A percentile compares a stretch with the other conserved stretches of the same genome.
phyloP scores from a whole-genome alignment of 2,888 invertebrate genomes.

The Hypsopygia costalis region DNA sequence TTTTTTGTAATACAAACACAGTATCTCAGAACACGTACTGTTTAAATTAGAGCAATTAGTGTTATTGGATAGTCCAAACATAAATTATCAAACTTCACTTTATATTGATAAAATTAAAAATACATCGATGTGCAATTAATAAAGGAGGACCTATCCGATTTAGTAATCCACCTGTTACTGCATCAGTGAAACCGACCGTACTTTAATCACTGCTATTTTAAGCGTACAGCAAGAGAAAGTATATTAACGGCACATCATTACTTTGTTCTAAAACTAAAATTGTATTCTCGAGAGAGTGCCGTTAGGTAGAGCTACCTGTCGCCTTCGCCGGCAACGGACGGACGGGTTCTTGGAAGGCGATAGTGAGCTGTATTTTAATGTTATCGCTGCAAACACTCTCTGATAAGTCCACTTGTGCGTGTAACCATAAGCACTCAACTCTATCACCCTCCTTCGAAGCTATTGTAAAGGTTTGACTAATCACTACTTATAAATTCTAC shows the following conservation, averaged over 20 bases:
- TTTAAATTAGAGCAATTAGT: no score
- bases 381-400: slow-evolving; percentile 68
- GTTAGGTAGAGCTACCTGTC: slow-evolving; percentile 73
- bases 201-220: slow-evolving; percentile 30
- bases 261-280: slow-evolving; percentile 58
- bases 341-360: slow-evolving; percentile 69
- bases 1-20: no score
- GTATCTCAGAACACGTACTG: background rate
- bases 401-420: slow-evolving; percentile 68
- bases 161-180: slow-evolving; percentile 22
- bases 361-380: slow-evolving; percentile 72
- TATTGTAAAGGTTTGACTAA: slow-evolving; percentile 19
- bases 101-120: no score
- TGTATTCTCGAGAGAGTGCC: slow-evolving; percentile 62
- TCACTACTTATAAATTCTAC: no score
- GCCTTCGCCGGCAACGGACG: slow-evolving; percentile 39
- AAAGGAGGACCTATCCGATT: slow-evolving; percentile 9
- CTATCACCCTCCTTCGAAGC: slow-evolving; percentile 52
- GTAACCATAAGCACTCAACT: slow-evolving; percentile 45
- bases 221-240: slow-evolving; percentile 49
- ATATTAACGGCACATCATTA: slow-evolving; percentile 54
- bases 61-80: no score
- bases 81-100: no score
- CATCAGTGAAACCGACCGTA: slow-evolving; percentile 29
- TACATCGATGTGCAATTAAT: no score